Percentiles rank a stretch among this genome's conserved stretches.
phyloP scores from a whole-genome alignment of 2,888 invertebrate genomes.

The Rhabditoides inermis region DNA sequence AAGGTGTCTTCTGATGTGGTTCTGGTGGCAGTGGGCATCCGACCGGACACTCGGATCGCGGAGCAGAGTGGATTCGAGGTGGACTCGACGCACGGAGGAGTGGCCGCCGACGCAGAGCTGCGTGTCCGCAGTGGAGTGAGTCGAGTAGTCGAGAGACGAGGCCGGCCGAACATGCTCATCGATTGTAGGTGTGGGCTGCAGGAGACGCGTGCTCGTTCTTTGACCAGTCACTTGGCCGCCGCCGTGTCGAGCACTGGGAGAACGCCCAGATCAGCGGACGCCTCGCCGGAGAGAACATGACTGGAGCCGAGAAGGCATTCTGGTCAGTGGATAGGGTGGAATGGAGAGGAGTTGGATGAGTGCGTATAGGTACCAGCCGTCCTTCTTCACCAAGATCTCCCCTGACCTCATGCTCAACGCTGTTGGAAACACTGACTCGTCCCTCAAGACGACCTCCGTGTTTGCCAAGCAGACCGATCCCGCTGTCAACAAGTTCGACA shows the following conservation, averaged over 20 bases:
- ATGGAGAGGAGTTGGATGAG: background rate
- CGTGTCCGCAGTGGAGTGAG: too few species aligned
- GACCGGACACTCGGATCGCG: too few species aligned
- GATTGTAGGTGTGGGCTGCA: too few species aligned
- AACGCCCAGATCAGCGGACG: conserved; percentile 91
- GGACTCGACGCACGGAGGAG: too few species aligned
- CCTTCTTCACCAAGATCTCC: conserved; percentile 95
- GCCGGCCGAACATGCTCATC: too few species aligned
- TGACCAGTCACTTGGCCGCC: conserved; percentile 76
- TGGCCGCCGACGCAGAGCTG: too few species aligned
- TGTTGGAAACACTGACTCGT: conserved; percentile 79
- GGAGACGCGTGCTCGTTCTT: too few species aligned
- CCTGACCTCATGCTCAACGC: conserved; percentile 85
- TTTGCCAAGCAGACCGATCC: conserved; percentile 64
- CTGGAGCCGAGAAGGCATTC: conserved; percentile 71
- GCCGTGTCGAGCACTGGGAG: conserved; percentile 92
- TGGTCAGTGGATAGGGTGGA: conserved; percentile 19
- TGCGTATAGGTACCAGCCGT: conserved; percentile 69
- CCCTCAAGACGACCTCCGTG: conserved; percentile 77
- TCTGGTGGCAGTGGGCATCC: too few species aligned
- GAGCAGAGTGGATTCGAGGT: too few species aligned
- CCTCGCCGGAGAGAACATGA: conserved; percentile 93
- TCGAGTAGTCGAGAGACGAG: too few species aligned
- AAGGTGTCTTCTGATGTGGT: too few species aligned
- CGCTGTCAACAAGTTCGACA: conserved; percentile 61